A percentile compares a stretch with the other conserved stretches of the same genome.
phyloP scores from a whole-genome alignment of 2,888 invertebrate genomes.

The Dolichopus griseipennis region DNA sequence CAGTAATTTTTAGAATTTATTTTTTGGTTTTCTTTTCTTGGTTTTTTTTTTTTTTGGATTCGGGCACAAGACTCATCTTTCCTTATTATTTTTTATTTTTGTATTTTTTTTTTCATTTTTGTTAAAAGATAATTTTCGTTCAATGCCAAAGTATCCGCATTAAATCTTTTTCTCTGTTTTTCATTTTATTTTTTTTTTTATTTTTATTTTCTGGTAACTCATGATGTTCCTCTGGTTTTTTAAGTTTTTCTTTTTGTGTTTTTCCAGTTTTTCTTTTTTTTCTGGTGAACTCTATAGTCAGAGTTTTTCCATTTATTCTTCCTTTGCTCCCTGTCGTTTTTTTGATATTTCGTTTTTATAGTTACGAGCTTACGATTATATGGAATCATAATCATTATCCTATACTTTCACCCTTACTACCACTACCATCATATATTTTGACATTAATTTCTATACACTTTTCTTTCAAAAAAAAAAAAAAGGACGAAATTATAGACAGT shows the following conservation, averaged over 20 bases:
- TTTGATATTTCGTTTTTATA: neutral
- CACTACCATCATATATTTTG: neutral
- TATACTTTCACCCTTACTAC: neutral
- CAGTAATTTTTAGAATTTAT: neutral
- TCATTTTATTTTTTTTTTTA: neutral
- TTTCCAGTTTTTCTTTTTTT: neutral
- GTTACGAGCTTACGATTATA: neutral
- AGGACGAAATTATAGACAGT: neutral
- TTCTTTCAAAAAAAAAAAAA: neutral
- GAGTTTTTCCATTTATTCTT: neutral
- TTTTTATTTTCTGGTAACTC: neutral
- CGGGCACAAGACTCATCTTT: neutral
- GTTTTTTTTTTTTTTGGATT: neutral
- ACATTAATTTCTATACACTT: too few relatives aligned
- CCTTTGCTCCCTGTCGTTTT: neutral
- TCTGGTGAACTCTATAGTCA: neutral
- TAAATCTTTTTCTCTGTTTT: neutral
- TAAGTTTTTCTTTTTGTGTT: neutral
- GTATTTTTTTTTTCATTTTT: neutral
- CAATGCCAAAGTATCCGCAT: conserved; percentile 6
- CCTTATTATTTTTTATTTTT: neutral
- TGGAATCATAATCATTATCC: neutral
- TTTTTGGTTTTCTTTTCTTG: neutral
- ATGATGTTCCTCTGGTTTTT: neutral
- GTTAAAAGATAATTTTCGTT: neutral